These are phyloP conservation scores for Mesaphorura yosii DNA, from an alignment of 1,140 invertebrate genomes.

Conservation along the genomic window DNA sequence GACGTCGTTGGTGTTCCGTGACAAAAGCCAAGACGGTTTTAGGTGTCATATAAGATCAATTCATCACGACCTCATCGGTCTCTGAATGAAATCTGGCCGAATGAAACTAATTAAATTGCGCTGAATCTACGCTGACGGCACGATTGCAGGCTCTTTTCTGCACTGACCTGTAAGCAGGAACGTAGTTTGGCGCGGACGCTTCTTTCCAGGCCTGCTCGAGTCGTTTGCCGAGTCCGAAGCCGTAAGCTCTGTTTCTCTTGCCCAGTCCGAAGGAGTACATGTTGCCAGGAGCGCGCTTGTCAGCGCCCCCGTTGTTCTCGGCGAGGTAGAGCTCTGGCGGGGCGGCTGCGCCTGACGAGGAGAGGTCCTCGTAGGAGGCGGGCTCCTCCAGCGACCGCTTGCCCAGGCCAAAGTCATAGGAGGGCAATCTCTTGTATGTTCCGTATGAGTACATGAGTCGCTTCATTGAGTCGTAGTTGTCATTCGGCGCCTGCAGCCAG, in stretches of 20 bases:
- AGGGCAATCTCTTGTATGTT: slow-evolving; percentile 13
- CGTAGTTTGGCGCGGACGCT: not conserved
- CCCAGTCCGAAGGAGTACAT: slow-evolving; percentile 31
- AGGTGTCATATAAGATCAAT: too few relatives aligned
- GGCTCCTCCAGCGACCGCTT: slow-evolving; percentile 21
- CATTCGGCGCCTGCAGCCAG: slow-evolving; percentile 7
- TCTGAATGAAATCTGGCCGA: slow-evolving; percentile 1
- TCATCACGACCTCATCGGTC: not conserved
- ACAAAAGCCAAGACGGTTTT: too few relatives aligned
- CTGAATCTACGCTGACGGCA: not conserved
- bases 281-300: slow-evolving; percentile 16
- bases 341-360: too few relatives aligned
- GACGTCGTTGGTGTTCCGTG: too few relatives aligned
- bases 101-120: not conserved
- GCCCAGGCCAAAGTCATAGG: slow-evolving; percentile 26
- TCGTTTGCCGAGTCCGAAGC: slow-evolving; percentile 31
- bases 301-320: slow-evolving; percentile 8
- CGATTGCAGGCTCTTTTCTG: not conserved
- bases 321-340: slow-evolving; percentile 11
- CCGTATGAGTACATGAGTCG: slow-evolving; percentile 11
- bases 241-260: slow-evolving; percentile 27
- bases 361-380: slow-evolving; percentile 1
- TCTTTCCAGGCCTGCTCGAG: slow-evolving; percentile 18
- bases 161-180: not conserved
- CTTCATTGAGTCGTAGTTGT: slow-evolving; percentile 22